Conservation (phyloP, 2,113 vertebrate species). For the Apaloderma vittatum region DNA sequence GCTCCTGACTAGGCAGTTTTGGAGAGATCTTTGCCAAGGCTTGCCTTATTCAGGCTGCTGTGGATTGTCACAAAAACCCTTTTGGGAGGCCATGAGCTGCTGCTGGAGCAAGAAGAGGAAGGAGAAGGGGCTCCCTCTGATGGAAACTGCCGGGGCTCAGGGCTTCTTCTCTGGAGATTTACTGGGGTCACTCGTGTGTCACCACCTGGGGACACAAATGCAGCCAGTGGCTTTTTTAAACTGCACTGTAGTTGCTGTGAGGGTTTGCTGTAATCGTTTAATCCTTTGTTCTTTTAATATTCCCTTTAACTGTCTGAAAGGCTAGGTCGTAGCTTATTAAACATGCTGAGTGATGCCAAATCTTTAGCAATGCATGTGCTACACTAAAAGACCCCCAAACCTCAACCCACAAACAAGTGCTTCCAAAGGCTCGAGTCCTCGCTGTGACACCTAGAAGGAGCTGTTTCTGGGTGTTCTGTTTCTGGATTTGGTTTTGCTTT, state of each 20-base stretch:
- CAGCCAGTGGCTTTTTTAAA: neutral
- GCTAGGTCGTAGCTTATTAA: neutral
- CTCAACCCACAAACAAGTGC: neutral
- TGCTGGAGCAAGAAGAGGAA: neutral
- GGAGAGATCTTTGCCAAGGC: neutral
- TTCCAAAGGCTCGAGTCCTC: neutral
- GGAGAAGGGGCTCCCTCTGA: neutral
- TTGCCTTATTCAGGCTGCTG: neutral
- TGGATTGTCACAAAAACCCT: neutral
- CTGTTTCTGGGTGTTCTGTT: neutral
- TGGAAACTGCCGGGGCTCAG: neutral
- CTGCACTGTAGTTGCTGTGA: accelerated
- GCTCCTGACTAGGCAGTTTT: neutral
- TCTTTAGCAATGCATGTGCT: neutral
- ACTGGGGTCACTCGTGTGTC: neutral
- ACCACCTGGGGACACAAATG: neutral
- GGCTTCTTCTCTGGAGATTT: neutral
- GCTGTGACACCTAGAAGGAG: neutral
- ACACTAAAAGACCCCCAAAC: neutral
- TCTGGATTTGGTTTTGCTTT: neutral
- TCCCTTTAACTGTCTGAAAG: neutral
- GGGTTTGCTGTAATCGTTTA: neutral
- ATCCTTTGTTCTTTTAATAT: neutral
- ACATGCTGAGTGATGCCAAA: neutral
- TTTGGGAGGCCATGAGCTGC: neutral